Percentiles rank a stretch among this genome's conserved stretches.
Conservation (phyloP, 2,113 vertebrate genomes). For the Turdus rufiventris region DNA sequence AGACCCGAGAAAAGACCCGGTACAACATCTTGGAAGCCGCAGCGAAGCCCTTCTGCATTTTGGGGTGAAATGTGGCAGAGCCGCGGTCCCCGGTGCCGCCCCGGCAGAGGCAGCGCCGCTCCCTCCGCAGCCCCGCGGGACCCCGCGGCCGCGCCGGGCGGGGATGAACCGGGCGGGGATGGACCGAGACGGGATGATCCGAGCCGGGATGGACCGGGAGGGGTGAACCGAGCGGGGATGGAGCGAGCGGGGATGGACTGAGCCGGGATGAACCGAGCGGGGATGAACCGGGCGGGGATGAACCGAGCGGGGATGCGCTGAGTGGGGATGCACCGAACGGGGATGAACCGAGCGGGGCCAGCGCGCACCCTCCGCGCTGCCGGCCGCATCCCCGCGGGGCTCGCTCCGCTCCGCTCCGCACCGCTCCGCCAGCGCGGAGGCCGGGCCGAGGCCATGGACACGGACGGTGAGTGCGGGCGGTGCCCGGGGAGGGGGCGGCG, state of each 20-base stretch:
- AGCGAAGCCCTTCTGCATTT: fast-evolving
- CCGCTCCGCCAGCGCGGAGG: no score
- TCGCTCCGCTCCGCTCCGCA: no score
- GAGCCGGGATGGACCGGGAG: no score
- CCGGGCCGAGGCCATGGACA: no score
- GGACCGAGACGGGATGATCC: no score
- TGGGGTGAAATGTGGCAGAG: not conserved
- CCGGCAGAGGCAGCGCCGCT: not conserved
- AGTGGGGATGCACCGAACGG: no score
- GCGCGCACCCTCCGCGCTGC: not conserved
- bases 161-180: not conserved
- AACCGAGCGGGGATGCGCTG: no score
- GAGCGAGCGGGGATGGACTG: no score
- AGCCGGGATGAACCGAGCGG: no score
- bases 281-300: no score
- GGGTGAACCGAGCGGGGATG: no score
- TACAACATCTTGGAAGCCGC: fast-evolving
- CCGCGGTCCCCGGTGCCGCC: not conserved
- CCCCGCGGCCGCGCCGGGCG: not conserved
- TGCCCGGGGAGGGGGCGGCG: not conserved
- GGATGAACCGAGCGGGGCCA: not conserved
- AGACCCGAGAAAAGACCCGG: fast-evolving
- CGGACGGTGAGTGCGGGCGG: not conserved
- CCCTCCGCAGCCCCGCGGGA: not conserved
- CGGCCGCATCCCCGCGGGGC: not conserved